Evolutionary conservation across 2,797 vertebrate species (phyloP), one percentile per base, ranked within the genome.

Genomic region (Scyliorhinus canicula): DNA sequence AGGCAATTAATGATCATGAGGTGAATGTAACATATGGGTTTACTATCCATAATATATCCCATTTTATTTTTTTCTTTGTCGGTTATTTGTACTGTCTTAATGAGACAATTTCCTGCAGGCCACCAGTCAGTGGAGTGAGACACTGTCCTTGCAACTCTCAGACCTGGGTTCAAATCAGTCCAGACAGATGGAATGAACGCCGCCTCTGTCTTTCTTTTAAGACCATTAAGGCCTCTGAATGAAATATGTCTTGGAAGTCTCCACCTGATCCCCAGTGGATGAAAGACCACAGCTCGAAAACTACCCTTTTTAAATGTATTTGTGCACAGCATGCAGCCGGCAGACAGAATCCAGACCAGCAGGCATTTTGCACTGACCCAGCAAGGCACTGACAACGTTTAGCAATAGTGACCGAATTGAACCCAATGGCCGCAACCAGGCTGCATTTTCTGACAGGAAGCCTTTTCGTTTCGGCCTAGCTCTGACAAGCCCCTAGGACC

Each of bases 191-290:
- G 47, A 28, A 85, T 85, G 24, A 85, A 74, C 28, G 40, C 47
- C 16, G 40, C 79, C 79, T 52, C 6, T 85, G 71, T 74, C 50
- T 85, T 24, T 26, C 21, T 28, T 85, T 52, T 47, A 52, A 52
- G 84, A 47, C 16, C n/a, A 85, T 85, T 85, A 85, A 85, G 84
- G 47, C 11, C 44, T 85, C 44, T 85, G 28, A 85, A 28, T 52
- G 50, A 52, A 52, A 85, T n/a, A n/a, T 35, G 31, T n/a, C 71
- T 14, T n/a, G 31, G 84, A 28, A 85, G 84, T 52, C 21, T 85
- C 47, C 84, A 85, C 84, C 82, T 85, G 21, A 85, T 85, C 50
- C 82, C 82, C 84, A 85, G 19, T 52, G 47, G 84, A 85, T 85
- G 44, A 50, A 47, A 85, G 50, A 26, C 26, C 84, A 85, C 21